Base-by-base conservation (phyloP, 2,888 invertebrate genomes). In the Agrotis ipsilon region DNA sequence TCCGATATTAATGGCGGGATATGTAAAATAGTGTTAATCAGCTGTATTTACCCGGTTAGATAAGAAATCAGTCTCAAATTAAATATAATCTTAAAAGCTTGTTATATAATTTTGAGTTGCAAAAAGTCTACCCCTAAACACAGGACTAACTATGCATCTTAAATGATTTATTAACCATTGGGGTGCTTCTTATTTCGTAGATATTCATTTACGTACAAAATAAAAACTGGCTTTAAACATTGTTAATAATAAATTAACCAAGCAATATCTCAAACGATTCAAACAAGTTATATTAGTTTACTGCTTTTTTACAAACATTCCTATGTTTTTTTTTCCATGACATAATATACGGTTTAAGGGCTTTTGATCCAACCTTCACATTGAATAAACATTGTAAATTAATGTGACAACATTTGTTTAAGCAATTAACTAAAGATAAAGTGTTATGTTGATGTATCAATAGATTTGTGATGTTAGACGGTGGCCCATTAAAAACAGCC, bases 301-400 rank as follows among this genome's bases (percentile, higher is more conserved):
- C n/a, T 19, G 46, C 49, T 68, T 69, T 49, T 45, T 45, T 51
- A 68, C 49, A 51, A 69, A 69, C 14, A 51, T 58, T 32, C 55
- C 27, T 1, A 27, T 45, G 24, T 49, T 55, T 68, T 68, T 58
- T 46, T 39, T 59, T n/a, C n/a, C 11, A 51, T 51, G 57, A 24
- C 2, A 7, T 65, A 55, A 21, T 39, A 39, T 39, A 39, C 1
- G 27, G 5, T 3, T 51, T 21, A n/a, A 7, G 21, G 46, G 5
- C 24, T 68, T 27, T 27, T 27, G 11, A 67, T 18, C 43, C 18
- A 48, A 45, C 68, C 68, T 69, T 58, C 69, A 27, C 51, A n/a
- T 2, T 27, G n/a, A 21, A 18, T 32, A 58, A 45, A 68, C 68
- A 57, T 16, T 55, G 3, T 45, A n/a, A 21, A 48, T 57, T 14